Base-by-base conservation (phyloP, 2,888 invertebrate species). In the Aleiodes leptofemur region DNA sequence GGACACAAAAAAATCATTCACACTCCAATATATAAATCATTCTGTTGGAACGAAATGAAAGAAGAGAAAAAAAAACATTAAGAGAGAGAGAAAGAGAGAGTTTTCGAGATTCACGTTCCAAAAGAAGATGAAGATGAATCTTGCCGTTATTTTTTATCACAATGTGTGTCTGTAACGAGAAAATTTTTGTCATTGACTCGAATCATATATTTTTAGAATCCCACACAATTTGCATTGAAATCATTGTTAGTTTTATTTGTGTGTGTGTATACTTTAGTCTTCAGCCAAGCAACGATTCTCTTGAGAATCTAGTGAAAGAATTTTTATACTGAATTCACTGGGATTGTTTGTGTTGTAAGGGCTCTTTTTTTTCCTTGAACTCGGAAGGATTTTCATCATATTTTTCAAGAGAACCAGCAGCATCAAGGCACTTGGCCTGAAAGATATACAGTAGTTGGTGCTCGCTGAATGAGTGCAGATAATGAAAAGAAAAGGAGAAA, bases 11-110 rank as follows among this genome's bases (percentile, higher is more conserved):
- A 72, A 72, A 72, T 38, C 51, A 72, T 53, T 51, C 16, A 23
- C 38, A 53, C 61, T 34, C 61, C 61, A 51, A 61, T 61, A 61
- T 53, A 72, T 55, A 64, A 72, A 72, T 72, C 38, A 53, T 53
- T 34, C 14, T 56, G 48, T 51, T 38, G 61, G n/a, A 51, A 68
- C 14, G 29, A 66, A 66, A 68, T 51, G 8, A 68, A 16, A 29
- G 29, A 23, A 48, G 61, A 7, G 61, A 43, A 48, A 6, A 23
- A 48, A 23, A 23, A 16, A 64, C 6, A 64, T 43, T 43, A 38
- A 23, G 48, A 64, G 43, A 23, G 48, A 64, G 43, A 48, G 64
- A 64, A 43, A 34, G 34, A 34, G 34, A 34, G 34, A 34, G 34
- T 34, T 6, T 23, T 11, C 38, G 23, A 64, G 43, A 23, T 48